phyloP scores from a whole-genome alignment of 2,888 invertebrate genomes.

The Cephus sareptanus region DNA sequence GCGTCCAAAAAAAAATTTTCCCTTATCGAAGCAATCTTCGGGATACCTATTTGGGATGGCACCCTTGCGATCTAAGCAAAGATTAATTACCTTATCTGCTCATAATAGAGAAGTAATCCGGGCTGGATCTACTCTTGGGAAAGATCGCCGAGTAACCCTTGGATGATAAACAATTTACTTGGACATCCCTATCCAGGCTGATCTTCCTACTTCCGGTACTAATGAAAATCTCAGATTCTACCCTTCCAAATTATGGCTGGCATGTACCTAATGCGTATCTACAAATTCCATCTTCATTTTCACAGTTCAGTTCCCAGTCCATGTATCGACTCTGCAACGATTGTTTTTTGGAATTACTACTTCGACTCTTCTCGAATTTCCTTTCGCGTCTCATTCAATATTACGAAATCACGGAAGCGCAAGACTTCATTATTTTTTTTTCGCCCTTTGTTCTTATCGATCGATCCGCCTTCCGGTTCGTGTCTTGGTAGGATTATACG shows the following conservation, averaged over 20 bases:
- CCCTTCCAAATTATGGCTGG: neutral
- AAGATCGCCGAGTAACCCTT: no score
- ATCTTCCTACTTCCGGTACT: no score
- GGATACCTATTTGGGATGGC: neutral
- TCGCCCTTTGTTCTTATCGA: neutral
- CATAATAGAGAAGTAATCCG: no score
- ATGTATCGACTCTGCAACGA: neutral
- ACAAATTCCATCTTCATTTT: neutral
- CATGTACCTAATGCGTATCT: neutral
- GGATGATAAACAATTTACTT: no score
- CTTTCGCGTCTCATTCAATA: neutral
- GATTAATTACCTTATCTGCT: no score
- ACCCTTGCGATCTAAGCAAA: no score
- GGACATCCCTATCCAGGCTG: no score
- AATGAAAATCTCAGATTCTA: no score
- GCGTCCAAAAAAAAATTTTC: neutral
- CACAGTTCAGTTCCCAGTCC: neutral
- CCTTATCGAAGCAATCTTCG: neutral
- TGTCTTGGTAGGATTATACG: constrained; percentile 46
- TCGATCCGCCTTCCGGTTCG: constrained; percentile 64
- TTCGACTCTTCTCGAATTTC: neutral
- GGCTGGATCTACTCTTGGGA: no score
- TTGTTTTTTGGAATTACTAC: neutral
- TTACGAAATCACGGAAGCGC: neutral
- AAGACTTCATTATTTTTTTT: neutral